A percentile compares a stretch with the other conserved stretches of the same genome.
Conservation (phyloP, 92 coral and sea anemone species). For the Epizoanthus fatuus region DNA sequence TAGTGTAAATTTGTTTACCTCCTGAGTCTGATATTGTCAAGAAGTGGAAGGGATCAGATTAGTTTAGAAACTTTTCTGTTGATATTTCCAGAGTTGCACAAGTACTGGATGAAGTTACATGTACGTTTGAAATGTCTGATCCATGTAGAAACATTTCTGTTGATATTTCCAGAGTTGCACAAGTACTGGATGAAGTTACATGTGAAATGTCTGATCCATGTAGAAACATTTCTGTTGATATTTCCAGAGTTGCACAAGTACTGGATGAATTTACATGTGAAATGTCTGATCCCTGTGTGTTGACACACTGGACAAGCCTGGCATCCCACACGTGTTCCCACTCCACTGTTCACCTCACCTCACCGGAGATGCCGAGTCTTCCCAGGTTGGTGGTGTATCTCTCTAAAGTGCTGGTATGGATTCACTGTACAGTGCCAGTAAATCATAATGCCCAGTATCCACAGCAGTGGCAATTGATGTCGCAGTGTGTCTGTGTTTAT, state of each 20-base stretch:
- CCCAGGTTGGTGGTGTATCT: conserved; percentile 67
- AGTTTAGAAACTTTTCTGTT: background rate
- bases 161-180: conserved; percentile 67
- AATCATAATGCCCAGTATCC: background rate
- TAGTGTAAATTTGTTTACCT: too few relatives aligned
- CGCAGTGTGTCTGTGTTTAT: background rate
- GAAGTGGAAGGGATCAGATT: too few relatives aligned
- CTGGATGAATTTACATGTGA: conserved; percentile 73
- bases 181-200: conserved; percentile 74
- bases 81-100: conserved; percentile 70
- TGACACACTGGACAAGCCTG: conserved; percentile 89
- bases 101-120: conserved; percentile 70
- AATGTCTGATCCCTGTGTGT: conserved; percentile 83
- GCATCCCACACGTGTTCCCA: conserved; percentile 78
- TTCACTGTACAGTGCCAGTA: background rate
- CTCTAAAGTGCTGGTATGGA: background rate
- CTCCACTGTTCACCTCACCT: conserved; percentile 79
- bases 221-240: background rate
- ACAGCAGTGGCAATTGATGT: background rate
- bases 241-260: conserved; percentile 76
- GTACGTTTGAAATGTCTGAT: conserved; percentile 61
- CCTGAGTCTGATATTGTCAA: too few relatives aligned
- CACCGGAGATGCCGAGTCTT: conserved; percentile 74
- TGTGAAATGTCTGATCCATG: conserved; percentile 76
- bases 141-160: conserved; percentile 27